A percentile compares a stretch with the other conserved stretches of the same genome.
These are phyloP conservation scores for Anthoscopus minutus DNA, from an alignment of 2,113 vertebrate species.

Conservation along the genomic window DNA sequence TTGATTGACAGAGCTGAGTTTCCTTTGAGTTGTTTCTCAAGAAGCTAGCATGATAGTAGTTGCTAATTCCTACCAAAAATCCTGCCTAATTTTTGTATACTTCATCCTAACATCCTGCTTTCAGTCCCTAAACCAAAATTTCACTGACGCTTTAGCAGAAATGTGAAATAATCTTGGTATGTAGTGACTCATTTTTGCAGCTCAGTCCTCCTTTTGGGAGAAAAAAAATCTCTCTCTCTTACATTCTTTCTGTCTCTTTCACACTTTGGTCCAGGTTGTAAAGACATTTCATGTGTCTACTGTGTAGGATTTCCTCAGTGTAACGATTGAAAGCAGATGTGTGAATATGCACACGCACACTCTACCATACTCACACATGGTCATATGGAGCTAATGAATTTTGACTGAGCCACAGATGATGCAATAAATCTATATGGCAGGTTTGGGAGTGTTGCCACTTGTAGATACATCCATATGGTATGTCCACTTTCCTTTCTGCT, in stretches of 20 bases:
- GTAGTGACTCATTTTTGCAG: constrained; percentile 15
- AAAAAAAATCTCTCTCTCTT: not conserved
- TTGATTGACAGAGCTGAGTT: not conserved
- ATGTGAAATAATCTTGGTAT: not conserved
- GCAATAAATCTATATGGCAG: constrained; percentile 48
- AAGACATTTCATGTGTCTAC: constrained; percentile 33
- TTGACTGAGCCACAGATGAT: constrained; percentile 47
- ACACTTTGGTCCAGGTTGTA: constrained; percentile 29
- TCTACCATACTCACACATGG: not conserved
- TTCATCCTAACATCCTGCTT: not conserved
- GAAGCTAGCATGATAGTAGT: not conserved
- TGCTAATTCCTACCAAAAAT: not conserved
- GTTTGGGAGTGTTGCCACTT: constrained; percentile 46
- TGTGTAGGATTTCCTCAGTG: constrained; percentile 33
- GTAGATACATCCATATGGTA: not conserved
- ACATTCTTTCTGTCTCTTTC: constrained; percentile 19
- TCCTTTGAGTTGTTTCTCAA: not conserved
- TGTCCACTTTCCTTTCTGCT: not conserved
- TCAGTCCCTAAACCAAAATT: not conserved
- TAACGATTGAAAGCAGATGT: constrained; percentile 24
- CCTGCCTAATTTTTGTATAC: not conserved
- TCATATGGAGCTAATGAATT: constrained; percentile 30
- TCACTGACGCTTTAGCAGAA: not conserved
- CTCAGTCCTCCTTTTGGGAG: not conserved
- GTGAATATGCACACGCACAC: constrained; percentile 13